Evolutionary conservation across 1,140 invertebrate genomes (phyloP), one percentile per base, ranked within the genome.

Genomic region (Megalonaias nervosa): DNA sequence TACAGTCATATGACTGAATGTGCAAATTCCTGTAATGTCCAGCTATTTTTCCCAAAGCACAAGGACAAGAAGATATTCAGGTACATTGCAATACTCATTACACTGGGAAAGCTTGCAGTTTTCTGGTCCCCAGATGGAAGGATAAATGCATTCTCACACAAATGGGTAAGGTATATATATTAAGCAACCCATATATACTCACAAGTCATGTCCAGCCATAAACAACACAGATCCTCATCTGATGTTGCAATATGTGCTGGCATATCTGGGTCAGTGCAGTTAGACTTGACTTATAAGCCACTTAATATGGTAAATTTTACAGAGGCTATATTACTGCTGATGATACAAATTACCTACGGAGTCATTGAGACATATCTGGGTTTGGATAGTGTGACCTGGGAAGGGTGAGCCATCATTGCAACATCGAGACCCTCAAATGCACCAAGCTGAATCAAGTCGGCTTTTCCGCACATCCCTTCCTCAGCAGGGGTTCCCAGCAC

Each of bases 341-440:
- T 23, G 31, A 60, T 67, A 11, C 48, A 48, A 6, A 48, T 48
- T 48, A 74, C 82, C 73, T 81, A 86, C 85, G 68, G 73, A 57
- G 79, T 79, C 77, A 83, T 81, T 23, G 75, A 81, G 61, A 82
- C 87, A 75, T 85, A 88, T 55, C 80, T 80, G 64, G 83, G 84
- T 70, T 65, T 82, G 17, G 80, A 67, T n/a, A 81, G 68, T 66
- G 77, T 84, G 38, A 68, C 67, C 69, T 86, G 81, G n/a, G 81
- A 84, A 0, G 91, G 91, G 82, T 92, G 91, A 58, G 88, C 89
- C 91, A 92, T 92, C 80, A 92, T 79, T 17, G 90, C 89, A 61
- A 86, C 80, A 81, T 91, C 90, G 59, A 92, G 75, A 75, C 87
- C 87, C 19, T 87, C 75, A 78, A 91, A 91, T 3, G 87, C 88